Conservation (phyloP, 2,113 vertebrate genomes). For the Alexandromys fortis region DNA sequence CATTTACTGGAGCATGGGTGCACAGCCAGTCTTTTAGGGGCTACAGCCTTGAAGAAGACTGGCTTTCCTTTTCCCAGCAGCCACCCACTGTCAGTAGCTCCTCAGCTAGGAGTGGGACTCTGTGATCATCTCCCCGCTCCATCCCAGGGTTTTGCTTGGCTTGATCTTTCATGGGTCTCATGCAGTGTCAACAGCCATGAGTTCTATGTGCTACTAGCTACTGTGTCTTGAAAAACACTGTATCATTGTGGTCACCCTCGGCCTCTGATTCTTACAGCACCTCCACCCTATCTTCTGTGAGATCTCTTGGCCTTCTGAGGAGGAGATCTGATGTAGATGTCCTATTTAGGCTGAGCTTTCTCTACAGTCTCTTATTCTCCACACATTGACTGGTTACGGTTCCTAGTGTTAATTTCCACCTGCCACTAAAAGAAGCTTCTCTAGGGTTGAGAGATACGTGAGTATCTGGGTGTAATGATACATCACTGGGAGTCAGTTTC, state of each 20-base stretch:
- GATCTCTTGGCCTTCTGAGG: not conserved
- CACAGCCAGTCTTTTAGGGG: not conserved
- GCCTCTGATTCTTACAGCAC: not conserved
- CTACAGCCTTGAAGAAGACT: not conserved
- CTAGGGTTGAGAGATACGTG: not conserved
- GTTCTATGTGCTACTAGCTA: not conserved
- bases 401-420: not conserved
- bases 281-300: not conserved
- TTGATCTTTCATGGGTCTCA: not conserved
- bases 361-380: not conserved
- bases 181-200: no score
- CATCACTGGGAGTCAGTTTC: not conserved
- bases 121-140: no score
- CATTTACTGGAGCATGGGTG: not conserved
- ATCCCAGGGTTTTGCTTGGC: not conserved
- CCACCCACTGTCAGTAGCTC: not conserved
- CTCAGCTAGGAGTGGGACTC: not conserved
- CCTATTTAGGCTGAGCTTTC: not conserved
- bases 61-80: not conserved
- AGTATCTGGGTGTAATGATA: not conserved
- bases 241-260: not conserved
- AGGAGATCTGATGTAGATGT: not conserved
- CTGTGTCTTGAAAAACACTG: not conserved
- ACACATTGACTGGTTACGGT: no score
- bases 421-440: not conserved